phyloP scores from a whole-genome alignment of 1,140 invertebrate species.

The Tribolium madens region DNA sequence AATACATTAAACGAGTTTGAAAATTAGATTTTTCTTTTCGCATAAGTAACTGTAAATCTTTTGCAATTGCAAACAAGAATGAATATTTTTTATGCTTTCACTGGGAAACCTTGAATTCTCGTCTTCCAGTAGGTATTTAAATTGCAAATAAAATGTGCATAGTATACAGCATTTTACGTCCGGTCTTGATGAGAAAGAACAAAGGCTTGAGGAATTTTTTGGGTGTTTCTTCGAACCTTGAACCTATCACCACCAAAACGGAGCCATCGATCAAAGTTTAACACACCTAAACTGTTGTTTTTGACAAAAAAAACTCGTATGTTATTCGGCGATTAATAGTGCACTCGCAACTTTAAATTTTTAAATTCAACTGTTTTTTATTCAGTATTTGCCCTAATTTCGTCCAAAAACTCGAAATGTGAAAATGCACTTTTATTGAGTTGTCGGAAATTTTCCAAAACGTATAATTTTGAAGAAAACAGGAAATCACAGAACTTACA shows the following conservation, averaged over 20 bases:
- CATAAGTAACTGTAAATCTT: not conserved
- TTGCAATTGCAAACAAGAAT: constrained; percentile 1
- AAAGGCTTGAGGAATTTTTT: not conserved
- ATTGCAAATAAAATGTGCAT: constrained; percentile 3
- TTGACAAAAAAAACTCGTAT: too few species aligned
- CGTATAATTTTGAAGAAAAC: too few species aligned
- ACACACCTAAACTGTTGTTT: too few species aligned
- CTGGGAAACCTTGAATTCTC: constrained; percentile 12
- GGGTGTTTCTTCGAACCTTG: not conserved
- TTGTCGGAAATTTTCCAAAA: too few species aligned
- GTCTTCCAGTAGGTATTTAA: constrained; percentile 17
- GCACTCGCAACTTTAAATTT: too few species aligned
- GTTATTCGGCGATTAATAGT: too few species aligned
- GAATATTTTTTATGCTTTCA: constrained; percentile 26
- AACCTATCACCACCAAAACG: not conserved
- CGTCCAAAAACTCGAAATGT: too few species aligned
- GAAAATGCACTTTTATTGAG: too few species aligned
- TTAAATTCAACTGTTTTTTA: too few species aligned
- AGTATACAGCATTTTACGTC: not conserved
- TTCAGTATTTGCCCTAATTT: too few species aligned
- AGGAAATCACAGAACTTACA: too few species aligned
- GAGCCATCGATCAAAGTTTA: not conserved
- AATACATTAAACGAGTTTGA: not conserved
- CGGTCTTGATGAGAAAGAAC: constrained; percentile 1
- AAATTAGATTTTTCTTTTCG: not conserved